Conservation (phyloP, 2,113 vertebrate genomes). For the Amia ocellicauda region DNA sequence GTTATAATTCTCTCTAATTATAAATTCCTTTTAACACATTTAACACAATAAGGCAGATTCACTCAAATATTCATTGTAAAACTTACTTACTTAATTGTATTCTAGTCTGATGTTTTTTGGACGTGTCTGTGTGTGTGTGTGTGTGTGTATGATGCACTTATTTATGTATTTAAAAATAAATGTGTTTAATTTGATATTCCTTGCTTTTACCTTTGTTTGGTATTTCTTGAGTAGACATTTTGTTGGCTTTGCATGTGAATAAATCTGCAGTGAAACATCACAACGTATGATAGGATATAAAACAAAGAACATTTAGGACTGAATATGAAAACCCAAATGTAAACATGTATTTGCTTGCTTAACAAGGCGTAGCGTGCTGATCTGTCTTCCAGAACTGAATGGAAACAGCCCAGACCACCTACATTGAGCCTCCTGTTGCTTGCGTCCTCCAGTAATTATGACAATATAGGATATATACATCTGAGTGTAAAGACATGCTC, state of each 20-base stretch:
- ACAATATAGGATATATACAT: slow-evolving; percentile 16
- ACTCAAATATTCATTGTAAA: no score
- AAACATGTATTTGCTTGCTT: slow-evolving; percentile 9
- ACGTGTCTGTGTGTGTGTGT: no score
- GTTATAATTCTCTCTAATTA: not conserved
- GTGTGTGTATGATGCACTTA: no score
- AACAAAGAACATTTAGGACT: not conserved
- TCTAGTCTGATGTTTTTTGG: no score
- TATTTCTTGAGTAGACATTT: no score
- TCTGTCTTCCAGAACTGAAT: slow-evolving; percentile 6
- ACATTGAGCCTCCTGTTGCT: slow-evolving; percentile 12
- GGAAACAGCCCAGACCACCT: slow-evolving; percentile 18
- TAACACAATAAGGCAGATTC: not conserved
- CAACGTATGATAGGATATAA: not conserved
- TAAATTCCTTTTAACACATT: slow-evolving; percentile 2
- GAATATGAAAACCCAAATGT: not conserved
- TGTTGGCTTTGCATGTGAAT: no score
- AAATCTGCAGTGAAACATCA: not conserved
- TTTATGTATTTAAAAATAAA: no score
- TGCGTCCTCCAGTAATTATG: not conserved
- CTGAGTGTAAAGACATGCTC: not conserved
- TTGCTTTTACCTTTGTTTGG: no score
- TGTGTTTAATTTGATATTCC: no score
- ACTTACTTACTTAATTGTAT: no score
- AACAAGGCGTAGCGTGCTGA: slow-evolving; percentile 4